Conservation (phyloP, 64 coral and sea anemone species). For the Platygyra sinensis region DNA sequence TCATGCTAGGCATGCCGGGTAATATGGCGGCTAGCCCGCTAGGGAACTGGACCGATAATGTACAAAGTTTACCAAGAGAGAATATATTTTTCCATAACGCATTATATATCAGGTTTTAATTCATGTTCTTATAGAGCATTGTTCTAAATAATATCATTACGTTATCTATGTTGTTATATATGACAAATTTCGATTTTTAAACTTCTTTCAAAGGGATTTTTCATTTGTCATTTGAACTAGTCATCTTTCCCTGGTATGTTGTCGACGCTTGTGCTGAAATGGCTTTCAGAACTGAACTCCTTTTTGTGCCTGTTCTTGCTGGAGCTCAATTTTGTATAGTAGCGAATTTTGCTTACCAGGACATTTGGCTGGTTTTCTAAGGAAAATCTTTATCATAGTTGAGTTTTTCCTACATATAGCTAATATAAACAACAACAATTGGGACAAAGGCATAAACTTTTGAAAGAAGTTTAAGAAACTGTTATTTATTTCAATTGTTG, state of each 20-base stretch:
- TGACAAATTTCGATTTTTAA: background rate
- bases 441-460: background rate
- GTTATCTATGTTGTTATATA: background rate
- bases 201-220: background rate
- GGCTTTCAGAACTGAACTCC: no score
- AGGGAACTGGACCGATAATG: constrained; percentile 18
- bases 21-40: constrained; percentile 45
- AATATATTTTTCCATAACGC: constrained; percentile 53
- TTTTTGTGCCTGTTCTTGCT: no score
- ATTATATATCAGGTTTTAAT: constrained; percentile 24
- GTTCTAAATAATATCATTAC: background rate
- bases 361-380: no score
- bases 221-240: no score
- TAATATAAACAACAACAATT: no score
- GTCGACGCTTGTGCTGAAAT: no score
- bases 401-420: no score
- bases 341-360: no score
- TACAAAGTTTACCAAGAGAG: constrained; percentile 40
- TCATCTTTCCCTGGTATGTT: background rate
- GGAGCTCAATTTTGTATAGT: no score
- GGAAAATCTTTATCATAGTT: no score
- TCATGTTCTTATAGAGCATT: background rate
- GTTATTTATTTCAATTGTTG: background rate
- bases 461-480: constrained; percentile 5
- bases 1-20: constrained; percentile 56